Evolutionary conservation across 2,113 vertebrate species (phyloP).

Genomic region (Hippocampus abdominalis): DNA sequence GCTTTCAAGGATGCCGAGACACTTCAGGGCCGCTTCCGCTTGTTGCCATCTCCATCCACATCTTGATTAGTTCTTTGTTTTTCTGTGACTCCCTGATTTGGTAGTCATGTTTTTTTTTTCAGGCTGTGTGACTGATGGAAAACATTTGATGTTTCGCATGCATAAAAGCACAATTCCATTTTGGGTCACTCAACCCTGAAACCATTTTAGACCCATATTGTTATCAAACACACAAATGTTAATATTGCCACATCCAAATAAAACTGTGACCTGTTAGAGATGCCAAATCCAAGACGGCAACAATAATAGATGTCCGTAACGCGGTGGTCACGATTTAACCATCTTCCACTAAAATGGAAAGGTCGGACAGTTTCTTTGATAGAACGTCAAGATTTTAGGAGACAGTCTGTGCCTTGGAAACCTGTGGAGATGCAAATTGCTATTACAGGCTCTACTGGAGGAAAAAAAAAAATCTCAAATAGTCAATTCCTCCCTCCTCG

Average conservation of each 20-base stretch:
- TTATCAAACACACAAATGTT: not conserved
- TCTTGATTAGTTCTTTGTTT: not conserved
- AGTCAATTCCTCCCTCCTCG: not conserved
- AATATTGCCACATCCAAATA: not conserved
- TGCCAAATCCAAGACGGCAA: not conserved
- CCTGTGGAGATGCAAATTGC: not conserved
- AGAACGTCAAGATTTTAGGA: not conserved
- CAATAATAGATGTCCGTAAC: not conserved
- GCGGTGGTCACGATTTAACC: not conserved
- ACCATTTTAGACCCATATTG: not conserved
- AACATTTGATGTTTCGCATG: not conserved
- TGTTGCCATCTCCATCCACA: not conserved
- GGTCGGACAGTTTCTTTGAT: not conserved
- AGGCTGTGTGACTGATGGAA: constrained; percentile 7
- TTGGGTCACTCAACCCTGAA: not conserved
- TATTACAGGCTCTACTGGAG: not conserved
- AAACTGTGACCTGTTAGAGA: not conserved
- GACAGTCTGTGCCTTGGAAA: not conserved
- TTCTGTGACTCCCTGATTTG: constrained; percentile 8
- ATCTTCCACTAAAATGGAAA: not conserved
- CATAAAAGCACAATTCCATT: constrained; percentile 1
- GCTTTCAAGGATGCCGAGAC: constrained; percentile 35
- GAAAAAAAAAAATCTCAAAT: not conserved
- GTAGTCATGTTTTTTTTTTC: not conserved
- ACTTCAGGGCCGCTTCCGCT: constrained; percentile 9